Percentiles rank a stretch among this genome's conserved stretches.
Evolutionary conservation across 2,888 invertebrate species (phyloP).

Genomic region (Ditula angustiorana): DNA sequence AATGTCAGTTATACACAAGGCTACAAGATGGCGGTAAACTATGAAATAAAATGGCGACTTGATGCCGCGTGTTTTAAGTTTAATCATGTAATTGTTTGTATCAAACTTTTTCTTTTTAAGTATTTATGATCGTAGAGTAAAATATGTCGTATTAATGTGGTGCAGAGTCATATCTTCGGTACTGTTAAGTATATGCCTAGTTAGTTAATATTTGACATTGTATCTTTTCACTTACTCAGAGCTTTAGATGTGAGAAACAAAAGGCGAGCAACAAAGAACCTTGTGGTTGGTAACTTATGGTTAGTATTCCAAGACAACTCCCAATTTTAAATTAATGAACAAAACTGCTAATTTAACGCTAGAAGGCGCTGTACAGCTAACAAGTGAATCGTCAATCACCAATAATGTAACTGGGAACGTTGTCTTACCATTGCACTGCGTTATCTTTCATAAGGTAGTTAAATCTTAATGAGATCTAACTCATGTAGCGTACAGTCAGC

Average conservation of each 20-base stretch:
- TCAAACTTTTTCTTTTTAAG: constrained; percentile 32
- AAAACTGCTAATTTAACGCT: no score
- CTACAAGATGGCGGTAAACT: not conserved
- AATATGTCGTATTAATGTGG: constrained; percentile 50
- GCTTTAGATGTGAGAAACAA: constrained; percentile 13
- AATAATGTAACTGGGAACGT: no score
- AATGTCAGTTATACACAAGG: not conserved
- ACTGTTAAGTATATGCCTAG: constrained; percentile 41
- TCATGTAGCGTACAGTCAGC: no score
- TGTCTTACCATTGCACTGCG: no score
- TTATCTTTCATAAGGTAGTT: no score
- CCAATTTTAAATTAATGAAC: no score
- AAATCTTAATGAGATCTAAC: no score
- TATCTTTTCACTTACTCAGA: constrained; percentile 33
- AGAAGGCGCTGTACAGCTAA: no score
- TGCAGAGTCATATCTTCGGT: constrained; percentile 60
- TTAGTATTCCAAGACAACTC: no score
- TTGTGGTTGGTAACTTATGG: no score
- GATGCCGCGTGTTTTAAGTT: not conserved
- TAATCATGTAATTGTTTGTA: constrained; percentile 22
- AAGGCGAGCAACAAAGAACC: not conserved
- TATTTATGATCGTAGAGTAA: constrained; percentile 35
- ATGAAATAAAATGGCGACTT: constrained; percentile 14
- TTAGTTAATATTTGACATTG: constrained; percentile 38
- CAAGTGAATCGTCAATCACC: no score